Conservation (phyloP, 2,113 vertebrate species). For the Martes martes region DNA sequence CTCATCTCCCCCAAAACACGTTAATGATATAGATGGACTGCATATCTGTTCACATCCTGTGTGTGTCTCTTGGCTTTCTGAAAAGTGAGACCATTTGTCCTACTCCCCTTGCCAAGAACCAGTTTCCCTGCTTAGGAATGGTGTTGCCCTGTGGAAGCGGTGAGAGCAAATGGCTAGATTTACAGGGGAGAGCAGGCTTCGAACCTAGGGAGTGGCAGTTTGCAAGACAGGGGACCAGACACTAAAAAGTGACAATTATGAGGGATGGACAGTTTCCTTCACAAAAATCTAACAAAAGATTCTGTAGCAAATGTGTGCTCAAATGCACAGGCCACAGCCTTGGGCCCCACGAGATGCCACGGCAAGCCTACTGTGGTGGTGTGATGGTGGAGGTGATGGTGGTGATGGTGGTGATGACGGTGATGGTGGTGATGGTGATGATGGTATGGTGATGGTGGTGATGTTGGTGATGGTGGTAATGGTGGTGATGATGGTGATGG, state of each 20-base stretch:
- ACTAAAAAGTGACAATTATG: background rate
- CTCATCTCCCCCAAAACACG: accelerated
- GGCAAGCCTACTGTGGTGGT: background rate
- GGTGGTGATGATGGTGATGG: accelerated
- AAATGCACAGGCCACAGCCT: accelerated
- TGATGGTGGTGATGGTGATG: no score
- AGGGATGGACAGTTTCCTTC: accelerated
- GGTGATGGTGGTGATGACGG: no score
- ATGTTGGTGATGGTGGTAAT: accelerated
- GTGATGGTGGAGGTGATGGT: no score
- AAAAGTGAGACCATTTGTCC: accelerated
- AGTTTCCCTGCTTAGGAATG: accelerated
- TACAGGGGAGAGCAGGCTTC: background rate
- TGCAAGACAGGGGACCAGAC: accelerated
- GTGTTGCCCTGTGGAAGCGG: accelerated
- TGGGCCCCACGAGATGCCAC: no score
- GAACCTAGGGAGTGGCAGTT: accelerated
- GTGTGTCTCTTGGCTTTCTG: accelerated
- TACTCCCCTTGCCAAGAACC: background rate
- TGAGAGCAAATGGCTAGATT: background rate
- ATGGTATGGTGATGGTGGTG: no score
- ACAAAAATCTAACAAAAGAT: accelerated
- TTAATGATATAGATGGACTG: accelerated
- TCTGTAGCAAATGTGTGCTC: accelerated
- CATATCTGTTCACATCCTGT: accelerated